A percentile compares a stretch with the other conserved stretches of the same genome.
phyloP scores from a whole-genome alignment of 2,888 invertebrate genomes.

The Copidosoma aretas region DNA sequence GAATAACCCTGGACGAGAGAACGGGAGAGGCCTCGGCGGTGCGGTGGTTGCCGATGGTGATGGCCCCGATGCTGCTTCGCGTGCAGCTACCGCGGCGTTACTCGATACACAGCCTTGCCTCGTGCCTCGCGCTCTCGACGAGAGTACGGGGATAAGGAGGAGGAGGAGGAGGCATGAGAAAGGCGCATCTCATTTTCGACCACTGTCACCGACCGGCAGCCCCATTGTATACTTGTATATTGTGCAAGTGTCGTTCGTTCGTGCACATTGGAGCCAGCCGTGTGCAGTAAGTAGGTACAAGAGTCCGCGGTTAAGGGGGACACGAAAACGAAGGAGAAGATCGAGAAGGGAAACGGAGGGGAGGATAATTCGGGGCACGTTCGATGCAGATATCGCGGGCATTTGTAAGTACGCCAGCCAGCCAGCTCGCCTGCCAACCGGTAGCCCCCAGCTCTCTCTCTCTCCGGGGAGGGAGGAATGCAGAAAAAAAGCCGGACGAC shows the following conservation, averaged over 20 bases:
- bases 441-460: background rate
- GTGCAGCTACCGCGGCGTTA: slow-evolving; percentile 40
- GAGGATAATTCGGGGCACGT: slow-evolving; percentile 32
- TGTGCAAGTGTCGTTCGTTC: no score
- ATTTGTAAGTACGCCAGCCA: no score
- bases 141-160: slow-evolving; percentile 29
- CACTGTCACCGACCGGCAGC: slow-evolving; percentile 22
- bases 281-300: no score
- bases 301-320: no score
- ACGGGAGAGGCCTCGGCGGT: background rate
- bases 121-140: slow-evolving; percentile 33
- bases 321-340: no score
- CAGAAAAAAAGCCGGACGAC: slow-evolving; percentile 25
- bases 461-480: background rate
- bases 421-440: no score
- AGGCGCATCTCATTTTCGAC: slow-evolving; percentile 40
- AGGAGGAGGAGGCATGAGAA: slow-evolving; percentile 25
- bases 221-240: no score
- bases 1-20: slow-evolving; percentile 3
- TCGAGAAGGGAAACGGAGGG: background rate
- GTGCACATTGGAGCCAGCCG: no score
- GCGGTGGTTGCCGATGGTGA: background rate
- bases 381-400: slow-evolving; percentile 13
- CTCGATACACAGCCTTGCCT: no score
- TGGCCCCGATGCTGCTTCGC: no score